Base-by-base conservation (phyloP, 2,797 vertebrate species). In the Gallirallus australis region DNA sequence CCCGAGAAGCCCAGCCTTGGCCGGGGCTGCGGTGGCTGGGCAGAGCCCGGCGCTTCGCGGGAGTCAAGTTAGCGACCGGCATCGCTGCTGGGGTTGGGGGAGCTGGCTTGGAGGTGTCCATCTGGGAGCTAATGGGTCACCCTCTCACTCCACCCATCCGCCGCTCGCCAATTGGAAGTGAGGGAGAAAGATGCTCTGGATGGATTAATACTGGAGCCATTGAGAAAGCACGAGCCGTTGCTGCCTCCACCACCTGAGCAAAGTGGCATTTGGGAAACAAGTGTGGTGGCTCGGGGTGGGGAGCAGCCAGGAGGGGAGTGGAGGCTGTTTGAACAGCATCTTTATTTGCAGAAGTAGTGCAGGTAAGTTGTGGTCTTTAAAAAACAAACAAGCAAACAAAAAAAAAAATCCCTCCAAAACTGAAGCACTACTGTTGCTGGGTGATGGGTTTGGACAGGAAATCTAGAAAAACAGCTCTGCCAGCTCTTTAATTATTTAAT, bases 81-180 rank as follows among this genome's bases (percentile, higher is more conserved):
- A 54, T 59, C 56, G 1, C 23, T 7, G 39, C 70, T 28, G 16
- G 4, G 4, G 23, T 42, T 42, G 27, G 68, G 75, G 57, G 30
- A 47, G 73, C 92, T 5, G 81, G 73, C 60, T 30, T 60, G 68
- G 69, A 71, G 33, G 66, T 69, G 63, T 12, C 78, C 76, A 21
- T 35, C 95, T 96, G 96, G 92, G 96, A 94, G 86, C 90, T 82
- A 86, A 96, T 90, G 89, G 95, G 95, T 93, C 57, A 6, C 3
- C 0, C 24, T 89, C 78, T 94, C 87, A 93, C 94, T 92, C 97
- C 97, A 97, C 97, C 97, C 97, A 92, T 96, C 59, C 1, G 39
- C 92, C 4, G 8, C 81, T 95, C 73, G 23, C 97, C 97, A 97
- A 97, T 97, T 94, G 97, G 96, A 97, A 97, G 96, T 94, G 92